Evolutionary conservation across 1,140 invertebrate genomes (phyloP).

Genomic region (Ceratosolen solmsi): DNA sequence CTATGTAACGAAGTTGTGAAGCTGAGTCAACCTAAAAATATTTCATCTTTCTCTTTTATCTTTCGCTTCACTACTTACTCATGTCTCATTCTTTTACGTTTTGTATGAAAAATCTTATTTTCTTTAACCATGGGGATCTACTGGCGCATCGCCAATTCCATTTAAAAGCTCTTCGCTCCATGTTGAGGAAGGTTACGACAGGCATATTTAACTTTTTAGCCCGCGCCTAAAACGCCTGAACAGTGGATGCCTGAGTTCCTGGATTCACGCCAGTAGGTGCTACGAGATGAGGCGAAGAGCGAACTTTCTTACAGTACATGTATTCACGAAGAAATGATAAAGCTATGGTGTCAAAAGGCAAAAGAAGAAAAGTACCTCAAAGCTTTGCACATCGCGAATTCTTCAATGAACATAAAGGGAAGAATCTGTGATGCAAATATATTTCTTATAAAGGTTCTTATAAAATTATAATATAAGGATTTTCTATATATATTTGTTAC

Average conservation of each 20-base stretch:
- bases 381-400: background rate
- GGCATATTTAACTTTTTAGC: constrained; percentile 45
- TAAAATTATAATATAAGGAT: constrained; percentile 42
- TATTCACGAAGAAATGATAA: background rate
- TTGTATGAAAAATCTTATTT: constrained; percentile 51
- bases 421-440: too few relatives aligned
- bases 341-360: too few relatives aligned
- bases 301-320: background rate
- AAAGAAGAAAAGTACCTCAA: too few relatives aligned
- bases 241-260: background rate
- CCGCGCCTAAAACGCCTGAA: background rate
- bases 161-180: constrained; percentile 40
- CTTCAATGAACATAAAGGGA: too few relatives aligned
- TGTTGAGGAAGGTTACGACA: background rate
- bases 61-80: background rate
- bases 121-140: constrained; percentile 22
- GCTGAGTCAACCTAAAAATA: background rate
- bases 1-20: background rate
- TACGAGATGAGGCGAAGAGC: constrained; percentile 1
- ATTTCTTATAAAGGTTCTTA: constrained; percentile 7
- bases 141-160: constrained; percentile 47
- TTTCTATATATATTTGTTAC: constrained; percentile 20
- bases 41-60: background rate
- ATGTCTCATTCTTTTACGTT: background rate
- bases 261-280: constrained; percentile 45